Conservation (phyloP, 35 echinoderm and acorn worm species). For the Strongylocentrotus purpuratus region DNA sequence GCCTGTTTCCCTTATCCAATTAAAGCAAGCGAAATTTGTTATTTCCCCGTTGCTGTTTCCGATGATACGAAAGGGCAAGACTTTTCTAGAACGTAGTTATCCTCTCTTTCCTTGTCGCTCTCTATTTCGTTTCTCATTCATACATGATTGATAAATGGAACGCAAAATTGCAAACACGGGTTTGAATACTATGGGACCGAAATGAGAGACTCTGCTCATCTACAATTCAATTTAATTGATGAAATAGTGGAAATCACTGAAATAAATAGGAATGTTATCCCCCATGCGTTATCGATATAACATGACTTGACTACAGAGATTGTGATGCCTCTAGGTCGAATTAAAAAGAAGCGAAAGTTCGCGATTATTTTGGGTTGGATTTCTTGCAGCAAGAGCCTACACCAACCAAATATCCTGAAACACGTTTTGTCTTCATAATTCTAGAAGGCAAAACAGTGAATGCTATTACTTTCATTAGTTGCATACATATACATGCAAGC, state of each 20-base stretch:
- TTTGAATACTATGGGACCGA: conserved; percentile 8
- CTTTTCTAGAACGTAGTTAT: background rate
- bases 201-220: conserved; percentile 9
- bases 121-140: conserved; percentile 2
- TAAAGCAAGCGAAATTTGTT: conserved; percentile 36
- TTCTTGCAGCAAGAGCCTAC: background rate
- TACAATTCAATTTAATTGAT: conserved; percentile 7
- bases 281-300: background rate
- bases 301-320: background rate
- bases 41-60: conserved; percentile 29
- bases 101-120: background rate
- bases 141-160: background rate
- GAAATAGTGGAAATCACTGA: background rate
- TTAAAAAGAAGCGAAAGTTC: background rate
- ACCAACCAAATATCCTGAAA: background rate
- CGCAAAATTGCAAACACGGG: conserved; percentile 8
- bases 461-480: background rate
- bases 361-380: background rate
- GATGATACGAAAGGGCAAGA: conserved; percentile 6
- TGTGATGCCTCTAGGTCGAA: background rate
- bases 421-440: background rate
- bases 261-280: conserved; percentile 18
- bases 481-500: background rate
- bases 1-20: conserved; percentile 40
- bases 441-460: background rate